Evolutionary conservation across 2,113 vertebrate species (phyloP).

Genomic region (Atlantisia rogersi): DNA sequence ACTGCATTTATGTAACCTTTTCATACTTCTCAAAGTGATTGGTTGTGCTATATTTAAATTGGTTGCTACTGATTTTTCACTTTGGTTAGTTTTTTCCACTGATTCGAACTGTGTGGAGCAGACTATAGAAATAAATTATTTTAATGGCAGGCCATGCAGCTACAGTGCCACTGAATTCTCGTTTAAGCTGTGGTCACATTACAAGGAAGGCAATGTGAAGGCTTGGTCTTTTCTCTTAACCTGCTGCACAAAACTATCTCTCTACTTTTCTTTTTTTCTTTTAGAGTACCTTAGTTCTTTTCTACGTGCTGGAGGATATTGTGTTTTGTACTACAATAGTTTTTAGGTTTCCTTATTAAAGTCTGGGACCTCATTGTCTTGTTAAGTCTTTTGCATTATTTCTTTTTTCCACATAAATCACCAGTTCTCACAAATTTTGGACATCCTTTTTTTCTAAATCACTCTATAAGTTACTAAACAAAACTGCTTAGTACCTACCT

Average conservation of each 20-base stretch:
- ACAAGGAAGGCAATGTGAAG: background rate
- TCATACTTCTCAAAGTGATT: background rate
- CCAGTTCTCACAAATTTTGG: background rate
- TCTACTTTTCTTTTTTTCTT: background rate
- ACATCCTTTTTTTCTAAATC: background rate
- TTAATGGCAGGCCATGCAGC: background rate
- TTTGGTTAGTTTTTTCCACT: background rate
- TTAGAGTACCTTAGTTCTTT: background rate
- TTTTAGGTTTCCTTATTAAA: background rate
- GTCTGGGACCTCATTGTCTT: background rate
- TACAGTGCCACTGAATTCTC: background rate
- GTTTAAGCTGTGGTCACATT: background rate
- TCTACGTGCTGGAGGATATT: background rate
- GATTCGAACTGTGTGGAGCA: background rate
- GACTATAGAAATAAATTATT: background rate
- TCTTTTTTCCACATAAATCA: background rate
- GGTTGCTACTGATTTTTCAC: background rate
- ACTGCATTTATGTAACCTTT: background rate
- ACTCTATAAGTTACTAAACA: background rate
- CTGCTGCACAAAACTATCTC: background rate
- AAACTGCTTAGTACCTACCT: background rate
- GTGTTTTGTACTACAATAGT: background rate
- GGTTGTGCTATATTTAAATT: background rate
- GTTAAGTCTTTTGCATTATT: background rate
- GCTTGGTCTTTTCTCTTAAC: background rate